Percentiles rank a stretch among this genome's conserved stretches.
phyloP scores from a whole-genome alignment of 2,888 invertebrate species.

The Disparrhopalites patrizii region DNA sequence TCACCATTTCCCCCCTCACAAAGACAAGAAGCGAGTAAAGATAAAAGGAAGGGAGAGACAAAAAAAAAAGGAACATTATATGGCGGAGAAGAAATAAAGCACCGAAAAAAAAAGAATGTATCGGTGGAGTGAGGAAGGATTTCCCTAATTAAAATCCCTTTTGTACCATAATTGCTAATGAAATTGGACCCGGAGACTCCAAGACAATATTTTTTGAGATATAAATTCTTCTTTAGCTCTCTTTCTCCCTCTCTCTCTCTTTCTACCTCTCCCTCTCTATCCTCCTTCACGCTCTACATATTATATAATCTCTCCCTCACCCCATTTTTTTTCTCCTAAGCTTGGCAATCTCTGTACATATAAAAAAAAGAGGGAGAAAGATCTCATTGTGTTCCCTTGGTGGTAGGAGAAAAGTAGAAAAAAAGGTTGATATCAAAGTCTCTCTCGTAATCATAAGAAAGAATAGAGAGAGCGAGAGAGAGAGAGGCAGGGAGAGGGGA shows the following conservation, averaged over 20 bases:
- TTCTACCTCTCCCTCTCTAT: neutral
- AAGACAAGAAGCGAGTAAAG: neutral
- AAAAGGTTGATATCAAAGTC: too few relatives aligned
- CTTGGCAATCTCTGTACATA: too few relatives aligned
- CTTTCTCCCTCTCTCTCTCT: neutral
- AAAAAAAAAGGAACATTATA: neutral
- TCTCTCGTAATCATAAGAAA: too few relatives aligned
- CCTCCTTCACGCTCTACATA: neutral
- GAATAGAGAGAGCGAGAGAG: slow-evolving; percentile 27
- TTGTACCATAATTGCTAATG: slow-evolving; percentile 39
- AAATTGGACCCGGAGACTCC: slow-evolving; percentile 32
- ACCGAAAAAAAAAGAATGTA: neutral
- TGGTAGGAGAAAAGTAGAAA: too few relatives aligned
- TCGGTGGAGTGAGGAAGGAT: slow-evolving; percentile 3
- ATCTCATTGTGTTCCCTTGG: too few relatives aligned
- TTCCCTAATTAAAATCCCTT: slow-evolving; percentile 38
- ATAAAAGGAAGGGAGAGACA: neutral
- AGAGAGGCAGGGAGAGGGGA: too few relatives aligned
- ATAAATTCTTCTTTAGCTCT: too few relatives aligned
- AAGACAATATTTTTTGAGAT: slow-evolving; percentile 27
- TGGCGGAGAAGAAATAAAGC: neutral
- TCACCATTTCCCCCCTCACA: neutral
- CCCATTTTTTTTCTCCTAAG: too few relatives aligned
- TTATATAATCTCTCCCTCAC: too few relatives aligned
- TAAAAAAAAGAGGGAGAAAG: too few relatives aligned